Percentiles rank a stretch among this genome's conserved stretches.
These are phyloP conservation scores for Morone saxatilis DNA, from an alignment of 2,113 vertebrate genomes.

Conservation along the genomic window DNA sequence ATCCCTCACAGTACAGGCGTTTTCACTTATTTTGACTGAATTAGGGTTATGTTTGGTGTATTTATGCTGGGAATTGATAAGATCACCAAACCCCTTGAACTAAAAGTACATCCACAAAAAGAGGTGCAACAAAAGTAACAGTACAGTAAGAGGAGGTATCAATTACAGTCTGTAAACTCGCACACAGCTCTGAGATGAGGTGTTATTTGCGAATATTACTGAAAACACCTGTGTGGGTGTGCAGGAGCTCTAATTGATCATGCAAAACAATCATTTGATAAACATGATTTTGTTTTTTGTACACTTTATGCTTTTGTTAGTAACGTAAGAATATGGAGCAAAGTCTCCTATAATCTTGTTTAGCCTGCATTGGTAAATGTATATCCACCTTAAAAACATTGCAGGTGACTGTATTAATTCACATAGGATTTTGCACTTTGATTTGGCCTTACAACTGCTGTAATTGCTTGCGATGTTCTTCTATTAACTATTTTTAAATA, in stretches of 20 bases:
- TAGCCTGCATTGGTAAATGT: background rate
- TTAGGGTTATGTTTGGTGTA: background rate
- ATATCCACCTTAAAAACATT: too few species aligned
- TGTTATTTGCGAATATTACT: background rate
- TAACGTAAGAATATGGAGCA: background rate
- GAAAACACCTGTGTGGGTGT: background rate
- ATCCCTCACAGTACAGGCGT: background rate
- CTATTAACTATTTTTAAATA: too few species aligned
- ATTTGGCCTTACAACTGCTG: too few species aligned
- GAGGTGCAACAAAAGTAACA: background rate
- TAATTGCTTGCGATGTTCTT: too few species aligned
- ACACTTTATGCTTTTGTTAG: background rate
- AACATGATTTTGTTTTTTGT: background rate
- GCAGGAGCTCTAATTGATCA: background rate
- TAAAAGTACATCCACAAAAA: background rate
- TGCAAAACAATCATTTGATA: background rate
- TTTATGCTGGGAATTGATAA: background rate
- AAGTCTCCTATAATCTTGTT: background rate
- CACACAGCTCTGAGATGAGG: background rate
- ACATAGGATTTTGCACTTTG: too few species aligned
- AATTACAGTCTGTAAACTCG: background rate
- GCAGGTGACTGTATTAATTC: too few species aligned
- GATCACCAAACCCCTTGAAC: background rate
- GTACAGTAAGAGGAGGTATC: background rate
- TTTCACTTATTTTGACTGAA: conserved; percentile 2